phyloP scores from a whole-genome alignment of 2,797 vertebrate genomes.

The Enteromius thamalakanensis region DNA sequence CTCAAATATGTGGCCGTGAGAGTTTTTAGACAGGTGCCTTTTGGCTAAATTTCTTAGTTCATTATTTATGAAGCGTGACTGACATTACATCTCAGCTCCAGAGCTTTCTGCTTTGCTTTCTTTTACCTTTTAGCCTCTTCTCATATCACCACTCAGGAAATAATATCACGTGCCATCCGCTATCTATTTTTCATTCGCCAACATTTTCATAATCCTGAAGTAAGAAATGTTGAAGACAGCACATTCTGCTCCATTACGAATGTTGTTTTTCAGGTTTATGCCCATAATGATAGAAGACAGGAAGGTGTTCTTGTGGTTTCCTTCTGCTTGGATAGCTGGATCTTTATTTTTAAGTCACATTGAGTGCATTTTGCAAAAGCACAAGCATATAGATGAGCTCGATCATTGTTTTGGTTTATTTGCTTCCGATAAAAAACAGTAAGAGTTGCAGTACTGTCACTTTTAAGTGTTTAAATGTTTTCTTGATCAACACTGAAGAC shows the following conservation, averaged over 20 bases:
- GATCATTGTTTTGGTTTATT: constrained; percentile 4
- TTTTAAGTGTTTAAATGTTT: background rate
- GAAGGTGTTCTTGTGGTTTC: constrained; percentile 6
- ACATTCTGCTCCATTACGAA: constrained; percentile 2
- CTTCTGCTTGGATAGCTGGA: background rate
- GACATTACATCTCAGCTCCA: background rate
- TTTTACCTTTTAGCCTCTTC: constrained; percentile 4
- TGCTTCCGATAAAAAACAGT: background rate
- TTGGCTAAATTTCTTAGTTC: constrained; percentile 12
- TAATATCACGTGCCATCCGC: background rate
- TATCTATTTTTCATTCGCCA: constrained; percentile 22
- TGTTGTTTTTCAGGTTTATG: constrained; percentile 6
- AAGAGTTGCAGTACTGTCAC: background rate
- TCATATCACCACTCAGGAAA: constrained; percentile 17
- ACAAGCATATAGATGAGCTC: background rate
- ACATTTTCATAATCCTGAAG: background rate
- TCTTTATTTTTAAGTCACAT: background rate
- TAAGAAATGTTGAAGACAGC: constrained; percentile 8
- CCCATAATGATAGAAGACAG: background rate
- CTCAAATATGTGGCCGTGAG: constrained; percentile 8
- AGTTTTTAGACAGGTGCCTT: constrained; percentile 51
- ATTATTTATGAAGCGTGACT: constrained; percentile 46
- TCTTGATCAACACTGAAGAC: background rate
- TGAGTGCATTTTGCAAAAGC: background rate
- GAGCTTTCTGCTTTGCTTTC: constrained; percentile 30